Evolutionary conservation across 2,888 invertebrate genomes (phyloP).

Genomic region (Pardosa pseudoannulata): DNA sequence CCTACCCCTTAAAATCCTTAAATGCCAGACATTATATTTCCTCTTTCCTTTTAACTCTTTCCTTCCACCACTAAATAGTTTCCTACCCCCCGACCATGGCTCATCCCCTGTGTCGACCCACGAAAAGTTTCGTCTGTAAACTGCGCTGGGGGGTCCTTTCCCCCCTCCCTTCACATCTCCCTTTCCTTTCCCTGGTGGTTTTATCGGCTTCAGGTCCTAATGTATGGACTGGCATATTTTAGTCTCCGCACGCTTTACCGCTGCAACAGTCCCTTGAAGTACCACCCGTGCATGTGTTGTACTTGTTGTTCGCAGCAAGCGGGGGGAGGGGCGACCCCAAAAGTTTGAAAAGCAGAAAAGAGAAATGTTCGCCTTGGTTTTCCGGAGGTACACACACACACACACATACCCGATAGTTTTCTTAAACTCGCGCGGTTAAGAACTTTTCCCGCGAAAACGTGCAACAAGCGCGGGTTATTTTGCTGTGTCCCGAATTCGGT

Average conservation of each 20-base stretch:
- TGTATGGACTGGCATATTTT: constrained; percentile 56
- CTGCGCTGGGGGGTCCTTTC: constrained; percentile 1
- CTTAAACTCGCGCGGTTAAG: constrained; percentile 41
- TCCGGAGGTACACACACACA: constrained; percentile 1
- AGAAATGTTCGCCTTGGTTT: constrained; percentile 44
- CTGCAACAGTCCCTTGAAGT: constrained; percentile 1
- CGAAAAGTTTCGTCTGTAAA: constrained; percentile 63
- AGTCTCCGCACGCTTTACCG: constrained; percentile 54
- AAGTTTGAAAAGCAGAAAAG: constrained; percentile 52
- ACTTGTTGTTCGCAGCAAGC: constrained; percentile 35
- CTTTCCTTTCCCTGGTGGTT: constrained; percentile 30
- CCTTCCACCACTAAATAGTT: constrained; percentile 40
- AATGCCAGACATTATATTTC: constrained; percentile 65
- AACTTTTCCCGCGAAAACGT: constrained; percentile 40
- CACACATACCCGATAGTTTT: constrained; percentile 51
- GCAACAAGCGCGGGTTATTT: constrained; percentile 50
- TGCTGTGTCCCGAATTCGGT: constrained; percentile 24
- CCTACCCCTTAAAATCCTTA: constrained; percentile 67
- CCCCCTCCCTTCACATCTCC: constrained; percentile 10
- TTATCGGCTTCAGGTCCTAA: constrained; percentile 63
- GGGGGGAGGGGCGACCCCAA: constrained; percentile 10
- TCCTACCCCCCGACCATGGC: background rate
- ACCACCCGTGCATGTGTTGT: constrained; percentile 51
- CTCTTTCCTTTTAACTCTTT: constrained; percentile 68
- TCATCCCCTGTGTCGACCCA: constrained; percentile 38